Base-by-base conservation (phyloP, 1,140 invertebrate species). In the Cataglyphis hispanica region DNA sequence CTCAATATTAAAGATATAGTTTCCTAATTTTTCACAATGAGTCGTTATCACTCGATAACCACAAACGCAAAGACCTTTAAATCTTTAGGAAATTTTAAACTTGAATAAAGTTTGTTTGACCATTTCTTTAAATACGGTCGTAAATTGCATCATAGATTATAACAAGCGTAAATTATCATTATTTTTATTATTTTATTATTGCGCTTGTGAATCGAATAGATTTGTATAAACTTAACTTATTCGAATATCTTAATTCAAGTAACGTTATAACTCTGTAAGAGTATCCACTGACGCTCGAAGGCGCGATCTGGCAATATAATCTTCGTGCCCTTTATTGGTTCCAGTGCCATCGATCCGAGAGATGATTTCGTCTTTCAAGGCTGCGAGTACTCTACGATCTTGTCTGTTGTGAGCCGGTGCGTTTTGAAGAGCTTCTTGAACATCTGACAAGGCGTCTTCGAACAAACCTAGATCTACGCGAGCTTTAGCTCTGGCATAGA, bases 401-500 rank as follows among this genome's bases (percentile, higher is more conserved):
- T 97, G 97, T 11, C 95, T 94, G 90, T 97, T 97, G 81, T 97
- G 96, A 6, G 94, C 95, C 7, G 97, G 97, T 7, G 96, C 96
- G 3, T 97, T 93, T 77, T 96, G 95, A 22, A 97, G 91, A 19
- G 97, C 97, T 92, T 97, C 97, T 84, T 96, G 96, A 56, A 97
- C 95, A 87, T 98, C 97, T 5, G 94, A 92, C n/a, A 97, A 90
- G 7, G 97, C 97, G 37, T 96, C 95, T 6, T 96, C 95, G 74
- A 96, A 95, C 16, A 96, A 93, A 64, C 96, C 96, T 81, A 96
- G 92, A 86, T 98, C 98, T 84, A 98, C 95, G 70, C 97, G 97
- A 8, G 98, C 98, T 92, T 98, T 97, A 0, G 98, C 97, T 92
- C 98, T 96, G 1, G 98, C 98, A 94, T 99, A 99, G 91, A 97